Base-by-base conservation (phyloP, 2,888 invertebrate genomes). In the Mesochorus sp. region DNA sequence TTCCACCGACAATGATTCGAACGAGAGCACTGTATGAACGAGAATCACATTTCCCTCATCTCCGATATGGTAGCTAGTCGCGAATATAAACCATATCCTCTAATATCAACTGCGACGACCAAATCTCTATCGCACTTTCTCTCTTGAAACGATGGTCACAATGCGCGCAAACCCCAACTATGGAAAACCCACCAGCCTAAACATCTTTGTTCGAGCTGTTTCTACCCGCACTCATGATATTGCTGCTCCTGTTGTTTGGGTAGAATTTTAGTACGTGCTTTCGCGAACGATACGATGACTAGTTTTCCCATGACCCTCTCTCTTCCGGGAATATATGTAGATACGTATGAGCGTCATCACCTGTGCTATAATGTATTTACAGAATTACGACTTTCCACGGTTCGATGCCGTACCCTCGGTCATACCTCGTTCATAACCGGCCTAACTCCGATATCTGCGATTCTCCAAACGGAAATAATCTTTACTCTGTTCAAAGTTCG, bases 371-470 rank as follows among this genome's bases (percentile, higher is more conserved):
- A 78, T 66, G 73, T 59, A 70, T 76, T 79, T 70, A 81, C 49
- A 57, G 79, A 67, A 79, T 79, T 81, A 79, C 74, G 79, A 71
- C 79, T 76, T 79, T 79, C 70, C 74, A 71, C 79, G 70, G 71
- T 79, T 74, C 79, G 49, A 74, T 76, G 76, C 70, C 79, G 59
- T n/a, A 79, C 70, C 47, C 64, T 26, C 34, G 55, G 64, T 47
- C 37, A 42, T 47, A 70, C 68, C 55, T 73, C 66, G 37, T 53
- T 31, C 37, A 61, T 31, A 28, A 12, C 26, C 55, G 49, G 31
- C 47, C 53, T 31, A 53, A 57, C 72, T 53, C 49, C 24, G n/a
- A 49, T 51, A 37, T 55, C 12, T 42, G 21, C 8, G 37, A 6
- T 34, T 4, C 34, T n/a, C n/a, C n/a, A n/a, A n/a, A n/a, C n/a